Conservation (phyloP, 2,797 vertebrate species). For the Megaceryle alcyon region DNA sequence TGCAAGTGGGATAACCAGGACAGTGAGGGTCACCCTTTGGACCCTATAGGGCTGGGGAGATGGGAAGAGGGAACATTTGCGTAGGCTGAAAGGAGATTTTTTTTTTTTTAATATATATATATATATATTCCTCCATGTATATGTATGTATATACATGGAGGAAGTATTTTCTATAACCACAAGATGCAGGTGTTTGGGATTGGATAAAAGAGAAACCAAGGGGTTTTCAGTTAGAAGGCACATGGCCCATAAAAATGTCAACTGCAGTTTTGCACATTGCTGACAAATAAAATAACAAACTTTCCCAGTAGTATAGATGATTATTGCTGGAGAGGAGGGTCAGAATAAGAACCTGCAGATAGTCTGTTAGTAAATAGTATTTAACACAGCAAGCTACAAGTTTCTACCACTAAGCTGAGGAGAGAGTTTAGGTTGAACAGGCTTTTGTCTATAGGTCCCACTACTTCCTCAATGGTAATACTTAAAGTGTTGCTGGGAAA, state of each 20-base stretch:
- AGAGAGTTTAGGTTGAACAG: not conserved
- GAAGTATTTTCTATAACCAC: not conserved
- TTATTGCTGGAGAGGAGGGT: not conserved
- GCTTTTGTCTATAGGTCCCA: not conserved
- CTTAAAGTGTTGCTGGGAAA: not conserved
- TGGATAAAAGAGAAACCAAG: not conserved
- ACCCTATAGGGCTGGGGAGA: not conserved
- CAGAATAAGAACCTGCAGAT: not conserved
- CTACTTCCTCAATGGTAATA: not conserved
- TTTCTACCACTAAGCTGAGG: not conserved
- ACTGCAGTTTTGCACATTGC: not conserved
- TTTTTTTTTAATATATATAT: not conserved
- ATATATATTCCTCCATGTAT: rapidly evolving
- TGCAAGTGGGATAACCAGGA: not conserved
- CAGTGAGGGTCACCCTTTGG: not conserved
- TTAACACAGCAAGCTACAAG: not conserved
- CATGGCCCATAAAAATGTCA: not conserved
- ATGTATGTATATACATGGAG: not conserved
- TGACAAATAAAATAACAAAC: not conserved
- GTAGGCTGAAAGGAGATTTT: not conserved
- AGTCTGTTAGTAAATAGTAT: not conserved
- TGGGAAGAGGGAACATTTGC: not conserved
- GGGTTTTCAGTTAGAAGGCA: not conserved
- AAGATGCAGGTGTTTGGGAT: not conserved
- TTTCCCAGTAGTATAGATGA: not conserved